Conservation (phyloP, 1,140 invertebrate genomes). For the Oscheius sp. region DNA sequence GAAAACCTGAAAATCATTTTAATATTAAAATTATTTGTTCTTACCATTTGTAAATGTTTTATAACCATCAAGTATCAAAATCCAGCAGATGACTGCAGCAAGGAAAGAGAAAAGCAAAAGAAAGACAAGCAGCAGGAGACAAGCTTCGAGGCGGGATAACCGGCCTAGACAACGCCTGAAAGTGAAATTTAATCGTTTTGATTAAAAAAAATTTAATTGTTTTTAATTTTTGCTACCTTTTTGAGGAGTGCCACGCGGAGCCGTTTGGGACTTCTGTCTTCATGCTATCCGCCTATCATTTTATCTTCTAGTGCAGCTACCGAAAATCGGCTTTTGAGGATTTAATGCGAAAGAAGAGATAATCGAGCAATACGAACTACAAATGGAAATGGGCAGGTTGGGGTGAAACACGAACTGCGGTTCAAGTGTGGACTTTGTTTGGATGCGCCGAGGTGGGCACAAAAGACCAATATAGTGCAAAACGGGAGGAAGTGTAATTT, state of each 20-base stretch:
- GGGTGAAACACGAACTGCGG: too few relatives aligned
- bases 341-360: too few relatives aligned
- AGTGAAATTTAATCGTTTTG: neutral
- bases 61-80: constrained; percentile 43
- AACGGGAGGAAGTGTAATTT: too few relatives aligned
- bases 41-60: constrained; percentile 40
- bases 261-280: constrained; percentile 25
- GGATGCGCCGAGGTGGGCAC: too few relatives aligned
- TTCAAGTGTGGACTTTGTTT: too few relatives aligned
- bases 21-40: constrained; percentile 15
- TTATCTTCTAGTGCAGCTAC: neutral
- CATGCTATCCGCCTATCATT: neutral
- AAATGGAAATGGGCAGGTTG: too few relatives aligned
- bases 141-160: constrained; percentile 37
- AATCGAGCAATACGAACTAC: too few relatives aligned
- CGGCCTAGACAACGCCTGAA: constrained; percentile 41
- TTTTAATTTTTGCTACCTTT: constrained; percentile 7
- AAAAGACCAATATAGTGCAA: too few relatives aligned
- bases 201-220: neutral
- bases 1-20: constrained; percentile 22
- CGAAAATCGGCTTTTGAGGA: too few relatives aligned
- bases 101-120: constrained; percentile 33
- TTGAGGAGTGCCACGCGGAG: constrained; percentile 15
- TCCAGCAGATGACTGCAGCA: constrained; percentile 30
- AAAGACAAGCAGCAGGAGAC: constrained; percentile 26